Evolutionary conservation across 2,888 invertebrate genomes (phyloP), one percentile per base, ranked within the genome.

Genomic region (Acrobasis suavella): DNA sequence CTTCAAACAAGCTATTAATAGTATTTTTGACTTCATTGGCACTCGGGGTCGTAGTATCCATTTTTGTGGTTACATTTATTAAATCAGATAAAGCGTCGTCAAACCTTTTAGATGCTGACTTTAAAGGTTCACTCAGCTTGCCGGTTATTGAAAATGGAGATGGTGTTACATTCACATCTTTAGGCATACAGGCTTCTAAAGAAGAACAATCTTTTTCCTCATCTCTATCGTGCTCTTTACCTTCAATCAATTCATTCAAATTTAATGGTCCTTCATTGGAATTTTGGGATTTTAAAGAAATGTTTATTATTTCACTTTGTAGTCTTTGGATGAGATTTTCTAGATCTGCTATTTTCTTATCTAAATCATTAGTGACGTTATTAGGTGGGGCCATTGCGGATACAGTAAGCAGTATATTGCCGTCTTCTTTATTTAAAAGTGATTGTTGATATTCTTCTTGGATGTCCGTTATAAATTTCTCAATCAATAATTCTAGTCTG

Each of bases 271-370:
- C 38, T 50, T 62, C 62, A 42, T 64, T 59, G 14, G 56, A 56
- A 22, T 64, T 72, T 6, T 64, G 69, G 14, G 70, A 67, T 39
- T 69, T 72, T 37, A 67, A 64, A 5, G 76, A 68, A 73, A 87
- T 75, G 32, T 77, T 76, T 62, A 66, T 60, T 17, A 89, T 80
- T 77, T 88, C 86, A 10, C 72, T 69, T 70, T 89, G 86, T 10
- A 89, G 67, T 49, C 65, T 77, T 60, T 72, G 78, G 1, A 87
- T 85, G 10, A 78, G 55, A 15, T 62, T 66, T 65, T 86, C 86
- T 14, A 87, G 71, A 12, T 83, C 80, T 37, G 79, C 71, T 68
- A 89, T 83, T 58, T 86, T 79, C 60, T 68, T 72, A 32, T 89
- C 83, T 42, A 89, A 77, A 61, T 79, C 69, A 38, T 0, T 22